phyloP scores from a whole-genome alignment of 1,140 invertebrate genomes.

The Coelopa frigida region DNA sequence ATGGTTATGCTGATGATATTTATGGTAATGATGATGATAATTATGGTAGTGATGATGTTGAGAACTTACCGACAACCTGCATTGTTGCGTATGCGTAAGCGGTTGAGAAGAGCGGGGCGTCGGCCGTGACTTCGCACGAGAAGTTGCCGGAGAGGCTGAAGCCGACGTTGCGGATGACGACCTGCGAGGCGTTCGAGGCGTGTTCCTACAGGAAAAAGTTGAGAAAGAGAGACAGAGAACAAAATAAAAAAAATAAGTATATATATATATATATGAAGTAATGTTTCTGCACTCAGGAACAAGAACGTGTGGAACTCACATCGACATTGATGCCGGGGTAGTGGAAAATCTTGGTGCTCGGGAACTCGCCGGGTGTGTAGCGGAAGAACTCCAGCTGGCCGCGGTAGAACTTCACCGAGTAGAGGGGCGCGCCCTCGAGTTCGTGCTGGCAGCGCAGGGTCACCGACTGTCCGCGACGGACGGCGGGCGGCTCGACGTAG shows the following conservation, averaged over 20 bases:
- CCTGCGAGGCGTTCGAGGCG: slow-evolving; percentile 65
- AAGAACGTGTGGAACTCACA: slow-evolving; percentile 67
- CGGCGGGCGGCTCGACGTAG: slow-evolving; percentile 49
- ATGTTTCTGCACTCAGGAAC: background rate
- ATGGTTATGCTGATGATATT: too few species aligned
- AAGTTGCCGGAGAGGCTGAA: slow-evolving; percentile 71
- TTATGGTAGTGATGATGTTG: background rate
- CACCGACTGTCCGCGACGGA: slow-evolving; percentile 58
- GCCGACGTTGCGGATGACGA: slow-evolving; percentile 62
- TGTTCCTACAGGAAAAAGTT: slow-evolving; percentile 52
- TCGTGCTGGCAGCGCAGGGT: slow-evolving; percentile 65
- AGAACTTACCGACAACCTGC: slow-evolving; percentile 65
- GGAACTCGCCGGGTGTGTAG: slow-evolving; percentile 61
- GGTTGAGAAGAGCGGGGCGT: slow-evolving; percentile 67
- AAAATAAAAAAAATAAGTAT: slow-evolving; percentile 1
- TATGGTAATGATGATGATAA: too few species aligned
- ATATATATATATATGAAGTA: background rate
- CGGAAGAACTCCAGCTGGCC: slow-evolving; percentile 70
- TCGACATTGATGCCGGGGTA: slow-evolving; percentile 65
- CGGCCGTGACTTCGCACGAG: slow-evolving; percentile 79
- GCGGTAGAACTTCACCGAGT: slow-evolving; percentile 72
- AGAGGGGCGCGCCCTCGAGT: slow-evolving; percentile 63
- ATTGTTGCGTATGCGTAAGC: slow-evolving; percentile 56
- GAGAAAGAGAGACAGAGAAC: slow-evolving; percentile 8
- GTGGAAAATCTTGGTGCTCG: slow-evolving; percentile 62